A percentile compares a stretch with the other conserved stretches of the same genome.
These are phyloP conservation scores for Nasonia giraulti DNA, from an alignment of 1,140 invertebrate species.

Conservation along the genomic window DNA sequence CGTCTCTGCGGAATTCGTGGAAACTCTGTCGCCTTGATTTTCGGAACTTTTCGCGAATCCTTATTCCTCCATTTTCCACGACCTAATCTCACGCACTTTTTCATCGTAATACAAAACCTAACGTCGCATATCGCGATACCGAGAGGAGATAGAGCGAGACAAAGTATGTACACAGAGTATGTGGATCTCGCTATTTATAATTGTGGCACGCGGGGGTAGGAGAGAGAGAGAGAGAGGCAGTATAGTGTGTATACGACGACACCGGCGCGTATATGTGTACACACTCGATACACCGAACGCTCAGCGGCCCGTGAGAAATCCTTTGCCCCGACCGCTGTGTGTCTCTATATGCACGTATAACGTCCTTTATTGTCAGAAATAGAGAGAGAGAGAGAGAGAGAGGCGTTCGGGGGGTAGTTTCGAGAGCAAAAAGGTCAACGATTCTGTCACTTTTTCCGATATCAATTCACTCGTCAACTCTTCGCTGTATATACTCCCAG, in stretches of 20 bases:
- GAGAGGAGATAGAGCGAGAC: no score
- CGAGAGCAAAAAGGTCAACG: neutral
- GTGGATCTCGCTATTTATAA: slow-evolving; percentile 59
- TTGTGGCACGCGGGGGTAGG: slow-evolving; percentile 47
- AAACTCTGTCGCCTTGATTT: no score
- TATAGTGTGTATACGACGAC: neutral
- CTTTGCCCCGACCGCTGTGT: slow-evolving; percentile 50
- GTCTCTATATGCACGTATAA: no score
- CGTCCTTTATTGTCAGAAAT: no score
- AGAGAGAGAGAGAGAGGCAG: slow-evolving; percentile 41
- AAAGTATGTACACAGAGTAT: neutral
- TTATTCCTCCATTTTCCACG: no score
- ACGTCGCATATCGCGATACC: no score
- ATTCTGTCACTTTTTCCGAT: neutral
- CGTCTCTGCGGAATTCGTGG: no score
- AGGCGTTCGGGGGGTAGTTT: neutral
- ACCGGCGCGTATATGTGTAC: slow-evolving; percentile 43
- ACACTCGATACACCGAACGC: slow-evolving; percentile 66
- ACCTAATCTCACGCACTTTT: no score
- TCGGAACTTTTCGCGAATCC: no score
- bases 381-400: no score
- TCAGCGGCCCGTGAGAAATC: slow-evolving; percentile 68
- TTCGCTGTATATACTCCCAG: no score
- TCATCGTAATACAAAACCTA: no score
- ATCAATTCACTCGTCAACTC: neutral